These are phyloP conservation scores for Styela clava DNA, from an alignment of 23 tunicate species.

Conservation along the genomic window DNA sequence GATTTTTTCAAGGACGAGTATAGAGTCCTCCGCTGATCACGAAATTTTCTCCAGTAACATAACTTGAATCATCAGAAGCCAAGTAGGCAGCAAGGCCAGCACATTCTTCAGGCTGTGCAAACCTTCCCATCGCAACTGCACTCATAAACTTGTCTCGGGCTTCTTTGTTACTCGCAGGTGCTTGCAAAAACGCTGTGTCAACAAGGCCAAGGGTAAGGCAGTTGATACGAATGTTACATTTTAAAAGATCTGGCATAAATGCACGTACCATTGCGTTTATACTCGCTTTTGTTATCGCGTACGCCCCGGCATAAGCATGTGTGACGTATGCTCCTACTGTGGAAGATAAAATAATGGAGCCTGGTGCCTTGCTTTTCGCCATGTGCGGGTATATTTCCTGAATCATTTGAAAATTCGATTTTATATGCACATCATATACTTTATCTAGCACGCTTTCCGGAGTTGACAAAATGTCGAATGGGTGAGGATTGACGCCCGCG, in stretches of 20 bases:
- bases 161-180: neutral
- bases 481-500: constrained; percentile 28
- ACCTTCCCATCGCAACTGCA: neutral
- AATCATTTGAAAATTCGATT: constrained; percentile 8
- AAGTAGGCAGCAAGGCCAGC: constrained; percentile 14
- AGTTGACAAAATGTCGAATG: neutral
- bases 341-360: constrained; percentile 1
- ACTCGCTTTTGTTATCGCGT: constrained; percentile 12
- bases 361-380: constrained; percentile 6
- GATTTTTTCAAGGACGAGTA: constrained; percentile 11
- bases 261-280: constrained; percentile 2
- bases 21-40: neutral
- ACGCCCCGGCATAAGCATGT: neutral
- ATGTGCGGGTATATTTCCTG: constrained; percentile 3
- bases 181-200: constrained; percentile 19
- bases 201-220: constrained; percentile 10
- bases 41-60: constrained; percentile 20
- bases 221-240: constrained; percentile 31
- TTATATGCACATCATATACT: constrained; percentile 1
- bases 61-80: constrained; percentile 15
- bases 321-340: neutral
- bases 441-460: constrained; percentile 9
- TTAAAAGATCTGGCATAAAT: constrained; percentile 18
- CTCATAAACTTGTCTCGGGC: neutral
- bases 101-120: constrained; percentile 6